Evolutionary conservation across 2,888 invertebrate species (phyloP).

Genomic region (Dasypogon diadema): DNA sequence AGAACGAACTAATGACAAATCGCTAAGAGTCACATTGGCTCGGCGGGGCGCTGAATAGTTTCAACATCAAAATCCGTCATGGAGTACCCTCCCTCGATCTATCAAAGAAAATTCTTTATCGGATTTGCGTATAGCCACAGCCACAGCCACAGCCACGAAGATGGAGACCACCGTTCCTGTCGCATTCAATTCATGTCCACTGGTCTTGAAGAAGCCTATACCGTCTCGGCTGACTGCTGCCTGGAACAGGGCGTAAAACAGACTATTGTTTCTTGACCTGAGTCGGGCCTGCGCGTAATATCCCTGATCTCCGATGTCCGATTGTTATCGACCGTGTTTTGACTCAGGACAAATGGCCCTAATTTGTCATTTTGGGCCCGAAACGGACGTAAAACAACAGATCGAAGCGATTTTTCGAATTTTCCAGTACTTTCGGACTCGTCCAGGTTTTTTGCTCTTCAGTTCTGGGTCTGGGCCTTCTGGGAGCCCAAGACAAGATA

Average conservation of each 20-base stretch:
- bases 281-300: slow-evolving; percentile 8
- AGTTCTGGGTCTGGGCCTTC: too few relatives aligned
- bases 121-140: slow-evolving; percentile 42
- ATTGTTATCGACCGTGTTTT: slow-evolving; percentile 57
- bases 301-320: slow-evolving; percentile 43
- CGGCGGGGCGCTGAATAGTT: slow-evolving; percentile 52
- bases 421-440: slow-evolving; percentile 14
- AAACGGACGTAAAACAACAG: slow-evolving; percentile 28
- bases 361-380: slow-evolving; percentile 55
- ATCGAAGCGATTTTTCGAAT: slow-evolving; percentile 32
- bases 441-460: slow-evolving; percentile 30
- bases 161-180: background rate
- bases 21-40: slow-evolving; percentile 51
- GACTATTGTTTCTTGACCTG: slow-evolving; percentile 14
- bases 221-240: background rate
- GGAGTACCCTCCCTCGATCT: slow-evolving; percentile 29
- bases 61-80: slow-evolving; percentile 54
- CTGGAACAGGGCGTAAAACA: slow-evolving; percentile 13
- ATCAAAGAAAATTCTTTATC: slow-evolving; percentile 50
- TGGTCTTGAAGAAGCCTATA: background rate
- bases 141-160: too few relatives aligned
- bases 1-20: slow-evolving; percentile 49
- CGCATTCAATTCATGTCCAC: background rate
- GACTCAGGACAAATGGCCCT: slow-evolving; percentile 56
- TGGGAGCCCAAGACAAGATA: slow-evolving; percentile 21